Evolutionary conservation across 2,888 invertebrate genomes (phyloP), one percentile per base, ranked within the genome.

Genomic region (Leptinotarsa rubiginosa): DNA sequence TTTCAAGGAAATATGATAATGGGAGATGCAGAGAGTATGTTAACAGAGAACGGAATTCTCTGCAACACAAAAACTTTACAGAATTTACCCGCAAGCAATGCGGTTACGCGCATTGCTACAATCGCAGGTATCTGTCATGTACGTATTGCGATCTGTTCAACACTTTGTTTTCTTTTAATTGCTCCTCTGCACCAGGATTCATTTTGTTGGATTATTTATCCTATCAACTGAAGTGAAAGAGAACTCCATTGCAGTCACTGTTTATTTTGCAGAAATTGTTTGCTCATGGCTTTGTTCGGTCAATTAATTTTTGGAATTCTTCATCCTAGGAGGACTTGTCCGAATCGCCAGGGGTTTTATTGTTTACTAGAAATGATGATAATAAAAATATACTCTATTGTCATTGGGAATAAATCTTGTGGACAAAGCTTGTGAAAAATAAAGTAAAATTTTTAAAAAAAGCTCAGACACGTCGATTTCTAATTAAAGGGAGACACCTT

Each of bases 91-190:
- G 79, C 82, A 82, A 84, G 87, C 86, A 81, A 86, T 86, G 87
- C 87, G 86, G 87, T 86, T 85, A 85, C 84, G 83, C 84, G 83
- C 83, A 85, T 84, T 85, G 85, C 85, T 84, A 83, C 84, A 83
- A 84, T 84, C 83, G 83, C 83, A 83, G 84, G 81, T 80, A 56
- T 22, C 22, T 56, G 56, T 22, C 20, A 56, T 56, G 22, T 22
- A 56, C 56, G 56, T 56, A 20, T 20, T 22, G 56, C 56, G 56
- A 20, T 54, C 20, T 54, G 20, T 54, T 22, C 54, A 54, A 22
- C 54, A 56, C 20, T 56, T 56, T 56, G 22, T 56, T 56, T 56
- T 52, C 18, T 52, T 52, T 22, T 18, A 56, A 22, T 56, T 22
- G 22, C 16, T 56, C 20, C 20, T 20, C 3, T 22, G n/a, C 4